phyloP scores from a whole-genome alignment of 1,140 invertebrate species.

The Amphibalanus amphitrite region DNA sequence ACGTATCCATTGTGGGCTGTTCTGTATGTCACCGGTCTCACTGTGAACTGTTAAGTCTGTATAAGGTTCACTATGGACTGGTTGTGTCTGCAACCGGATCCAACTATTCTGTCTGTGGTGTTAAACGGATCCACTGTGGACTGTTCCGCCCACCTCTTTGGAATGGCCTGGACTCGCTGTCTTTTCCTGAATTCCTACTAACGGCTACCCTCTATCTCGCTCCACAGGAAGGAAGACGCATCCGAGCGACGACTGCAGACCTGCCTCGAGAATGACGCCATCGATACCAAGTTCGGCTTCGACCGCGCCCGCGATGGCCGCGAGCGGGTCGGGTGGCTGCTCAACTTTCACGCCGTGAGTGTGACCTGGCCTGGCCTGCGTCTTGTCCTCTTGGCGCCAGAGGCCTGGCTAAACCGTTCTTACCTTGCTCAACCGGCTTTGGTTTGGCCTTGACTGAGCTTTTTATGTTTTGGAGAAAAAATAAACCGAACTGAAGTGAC shows the following conservation, averaged over 20 bases:
- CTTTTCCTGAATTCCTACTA: not conserved
- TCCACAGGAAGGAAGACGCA: constrained; percentile 36
- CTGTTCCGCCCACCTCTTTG: not conserved
- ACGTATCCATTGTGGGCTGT: no score
- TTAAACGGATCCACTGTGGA: not conserved
- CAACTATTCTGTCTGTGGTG: no score
- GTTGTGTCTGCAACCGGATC: no score
- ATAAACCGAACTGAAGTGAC: no score
- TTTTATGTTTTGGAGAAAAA: not conserved
- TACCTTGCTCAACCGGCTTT: not conserved
- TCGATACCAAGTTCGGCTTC: constrained; percentile 89
- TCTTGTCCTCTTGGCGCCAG: not conserved
- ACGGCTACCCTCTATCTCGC: not conserved
- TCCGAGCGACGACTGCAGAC: constrained; percentile 48
- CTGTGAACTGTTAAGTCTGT: not conserved
- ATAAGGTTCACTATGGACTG: no score
- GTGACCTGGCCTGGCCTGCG: no score
- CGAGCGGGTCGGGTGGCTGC: constrained; percentile 78
- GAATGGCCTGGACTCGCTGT: not conserved
- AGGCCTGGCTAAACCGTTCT: not conserved
- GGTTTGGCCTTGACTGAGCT: not conserved
- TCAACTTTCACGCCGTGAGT: constrained; percentile 87
- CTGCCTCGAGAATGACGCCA: constrained; percentile 61
- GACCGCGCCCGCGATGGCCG: constrained; percentile 58
- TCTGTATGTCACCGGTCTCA: no score